Base-by-base conservation (phyloP, 2,113 vertebrate genomes). In the Podarcis cretensis region DNA sequence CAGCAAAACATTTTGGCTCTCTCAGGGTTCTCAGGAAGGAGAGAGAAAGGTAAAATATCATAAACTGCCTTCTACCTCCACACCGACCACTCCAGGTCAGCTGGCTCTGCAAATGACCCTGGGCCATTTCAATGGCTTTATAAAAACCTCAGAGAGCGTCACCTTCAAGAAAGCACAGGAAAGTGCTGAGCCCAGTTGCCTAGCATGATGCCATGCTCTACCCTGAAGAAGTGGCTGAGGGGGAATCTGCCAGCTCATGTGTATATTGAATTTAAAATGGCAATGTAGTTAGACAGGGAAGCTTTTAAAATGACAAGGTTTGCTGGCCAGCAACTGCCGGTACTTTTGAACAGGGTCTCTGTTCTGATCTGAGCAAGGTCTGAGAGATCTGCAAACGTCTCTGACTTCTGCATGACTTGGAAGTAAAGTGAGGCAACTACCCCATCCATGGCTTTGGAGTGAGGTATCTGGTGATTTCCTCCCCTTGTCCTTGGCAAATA, bases 1-100 rank as follows among this genome's bases (percentile, higher is more conserved):
- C 59, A 79, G 83, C 92, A 90, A 93, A 93, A 65, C 80, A 87
- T 81, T 93, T 76, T 92, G 84, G 69, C 77, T 93, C 91, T 93
- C 74, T 89, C 86, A 12, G 78, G 82, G 40, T 92, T 92, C 92
- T 82, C 87, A 77, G 81, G 5, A 87, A 40, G 89, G 89, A 43
- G 85, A 89, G 86, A 68, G 54, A 20, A 85, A 89, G 73, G 6
- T 30, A 75, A 66, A 27, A 0, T 65, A 89, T 92, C 59, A 74
- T 3, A 87, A 85, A 86, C 87, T 63, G 3, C 74, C n/a, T 59
- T 88, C 1, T 0, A 12, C 90, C 84, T 86, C 32, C 84, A 89
- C 76, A 87, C 14, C 35, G 43, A 89, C 90, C 32, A 43, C 85
- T 95, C 86, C 30, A 71, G 1, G 79, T 94, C 23, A 91, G 20